Conservation (phyloP, 2,113 vertebrate species). For the Coptodon bakossiorum region DNA sequence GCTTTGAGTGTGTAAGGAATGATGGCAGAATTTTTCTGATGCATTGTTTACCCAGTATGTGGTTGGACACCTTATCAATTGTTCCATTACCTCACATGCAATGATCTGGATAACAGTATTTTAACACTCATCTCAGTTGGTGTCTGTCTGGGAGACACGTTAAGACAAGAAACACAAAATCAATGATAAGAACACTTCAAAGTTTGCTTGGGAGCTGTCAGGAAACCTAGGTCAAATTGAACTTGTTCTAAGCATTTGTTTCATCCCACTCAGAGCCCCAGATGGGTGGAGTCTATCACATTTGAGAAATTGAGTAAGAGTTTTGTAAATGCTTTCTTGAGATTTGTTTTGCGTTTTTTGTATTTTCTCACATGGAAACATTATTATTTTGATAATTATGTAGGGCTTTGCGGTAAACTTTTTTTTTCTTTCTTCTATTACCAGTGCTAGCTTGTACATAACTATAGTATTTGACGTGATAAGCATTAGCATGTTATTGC, state of each 20-base stretch:
- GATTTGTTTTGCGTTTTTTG: background rate
- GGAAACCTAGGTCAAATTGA: slow-evolving; percentile 4
- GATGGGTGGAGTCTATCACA: background rate
- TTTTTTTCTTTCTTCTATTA: background rate
- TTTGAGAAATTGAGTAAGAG: background rate
- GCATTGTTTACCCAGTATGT: slow-evolving; percentile 26
- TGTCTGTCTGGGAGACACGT: slow-evolving; percentile 9
- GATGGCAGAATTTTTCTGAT: slow-evolving; percentile 24
- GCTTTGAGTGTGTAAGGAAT: slow-evolving; percentile 22
- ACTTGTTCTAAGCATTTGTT: slow-evolving; percentile 12
- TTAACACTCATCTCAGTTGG: slow-evolving; percentile 38
- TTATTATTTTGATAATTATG: background rate
- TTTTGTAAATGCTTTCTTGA: background rate
- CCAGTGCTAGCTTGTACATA: background rate
- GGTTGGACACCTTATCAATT: slow-evolving; percentile 30
- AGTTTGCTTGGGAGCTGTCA: slow-evolving; percentile 29
- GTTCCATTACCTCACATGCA: slow-evolving; percentile 56
- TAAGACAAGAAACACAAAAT: slow-evolving; percentile 28
- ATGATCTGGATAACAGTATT: slow-evolving; percentile 55
- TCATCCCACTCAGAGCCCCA: background rate
- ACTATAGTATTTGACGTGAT: background rate
- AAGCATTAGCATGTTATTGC: background rate
- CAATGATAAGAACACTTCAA: slow-evolving; percentile 48
- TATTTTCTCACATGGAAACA: background rate
- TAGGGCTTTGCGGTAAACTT: background rate